A percentile compares a stretch with the other conserved stretches of the same genome.
Evolutionary conservation across 1,140 invertebrate genomes (phyloP).

Genomic region (Marisa cornuarietis): DNA sequence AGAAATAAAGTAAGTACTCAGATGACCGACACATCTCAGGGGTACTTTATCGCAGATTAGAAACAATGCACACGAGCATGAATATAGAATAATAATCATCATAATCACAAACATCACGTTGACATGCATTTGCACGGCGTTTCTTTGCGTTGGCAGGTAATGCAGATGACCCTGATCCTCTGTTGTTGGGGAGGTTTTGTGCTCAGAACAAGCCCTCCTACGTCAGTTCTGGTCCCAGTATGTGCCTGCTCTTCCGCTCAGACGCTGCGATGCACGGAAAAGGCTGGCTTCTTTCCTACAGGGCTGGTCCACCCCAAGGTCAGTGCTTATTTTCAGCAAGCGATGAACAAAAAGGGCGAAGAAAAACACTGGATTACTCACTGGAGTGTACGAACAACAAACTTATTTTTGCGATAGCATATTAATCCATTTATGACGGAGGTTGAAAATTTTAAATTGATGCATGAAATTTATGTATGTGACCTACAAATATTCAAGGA

Average conservation of each 20-base stretch:
- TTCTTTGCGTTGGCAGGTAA: neutral
- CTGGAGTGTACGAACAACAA: too few species aligned
- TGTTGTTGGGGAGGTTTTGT: constrained; percentile 7
- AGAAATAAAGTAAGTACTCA: neutral
- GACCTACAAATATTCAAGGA: too few species aligned
- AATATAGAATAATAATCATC: neutral
- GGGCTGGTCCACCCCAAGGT: neutral
- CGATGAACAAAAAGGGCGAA: neutral
- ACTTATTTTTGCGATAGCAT: too few species aligned
- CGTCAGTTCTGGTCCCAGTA: neutral
- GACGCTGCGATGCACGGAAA: constrained; percentile 9
- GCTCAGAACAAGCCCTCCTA: neutral
- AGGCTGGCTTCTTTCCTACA: constrained; percentile 15
- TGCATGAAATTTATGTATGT: too few species aligned
- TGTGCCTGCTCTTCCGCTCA: constrained; percentile 21
- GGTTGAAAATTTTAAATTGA: too few species aligned
- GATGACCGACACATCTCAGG: neutral
- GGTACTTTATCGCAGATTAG: too few species aligned
- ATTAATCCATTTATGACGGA: too few species aligned
- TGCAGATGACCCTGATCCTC: neutral
- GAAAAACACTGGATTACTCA: too few species aligned
- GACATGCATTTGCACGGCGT: neutral
- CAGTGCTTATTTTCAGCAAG: neutral
- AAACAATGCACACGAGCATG: neutral
- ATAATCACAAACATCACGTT: too few species aligned